Percentiles rank a stretch among this genome's conserved stretches.
phyloP scores from a whole-genome alignment of 1,140 invertebrate genomes.

The Carcinoscorpius rotundicauda region DNA sequence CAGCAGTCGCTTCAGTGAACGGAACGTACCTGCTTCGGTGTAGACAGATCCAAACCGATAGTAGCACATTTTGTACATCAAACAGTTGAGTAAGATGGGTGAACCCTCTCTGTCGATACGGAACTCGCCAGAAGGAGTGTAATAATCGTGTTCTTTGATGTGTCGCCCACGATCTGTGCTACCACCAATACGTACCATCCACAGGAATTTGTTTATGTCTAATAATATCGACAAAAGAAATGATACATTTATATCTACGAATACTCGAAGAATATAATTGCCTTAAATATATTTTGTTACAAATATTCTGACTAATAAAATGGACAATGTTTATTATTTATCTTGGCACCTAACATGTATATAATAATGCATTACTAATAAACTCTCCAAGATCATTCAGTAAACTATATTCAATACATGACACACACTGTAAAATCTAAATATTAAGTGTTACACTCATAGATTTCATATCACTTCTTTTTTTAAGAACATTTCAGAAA shows the following conservation, averaged over 20 bases:
- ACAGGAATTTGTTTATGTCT: conserved; percentile 97
- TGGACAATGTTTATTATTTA: no score
- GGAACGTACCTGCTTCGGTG: conserved; percentile 63
- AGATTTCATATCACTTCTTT: no score
- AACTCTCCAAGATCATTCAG: no score
- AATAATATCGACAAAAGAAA: conserved; percentile 22
- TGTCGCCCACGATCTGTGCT: conserved; percentile 86
- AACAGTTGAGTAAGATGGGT: conserved; percentile 68
- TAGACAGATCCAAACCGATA: conserved; percentile 88
- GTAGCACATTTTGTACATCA: conserved; percentile 97
- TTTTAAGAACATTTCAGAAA: no score
- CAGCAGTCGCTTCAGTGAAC: no score
- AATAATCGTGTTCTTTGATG: conserved; percentile 94
- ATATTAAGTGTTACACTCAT: no score
- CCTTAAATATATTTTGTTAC: conserved; percentile 8
- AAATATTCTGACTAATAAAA: no score
- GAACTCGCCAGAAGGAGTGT: conserved; percentile 86
- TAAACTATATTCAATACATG: no score
- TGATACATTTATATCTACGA: not conserved
- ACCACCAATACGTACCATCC: conserved; percentile 98
- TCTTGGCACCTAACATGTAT: no score
- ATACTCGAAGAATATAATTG: not conserved
- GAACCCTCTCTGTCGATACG: conserved; percentile 84
- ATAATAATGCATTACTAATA: no score
- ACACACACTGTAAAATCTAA: no score